Conservation (phyloP, 2,888 invertebrate genomes). For the Microctonus hyperodae region DNA sequence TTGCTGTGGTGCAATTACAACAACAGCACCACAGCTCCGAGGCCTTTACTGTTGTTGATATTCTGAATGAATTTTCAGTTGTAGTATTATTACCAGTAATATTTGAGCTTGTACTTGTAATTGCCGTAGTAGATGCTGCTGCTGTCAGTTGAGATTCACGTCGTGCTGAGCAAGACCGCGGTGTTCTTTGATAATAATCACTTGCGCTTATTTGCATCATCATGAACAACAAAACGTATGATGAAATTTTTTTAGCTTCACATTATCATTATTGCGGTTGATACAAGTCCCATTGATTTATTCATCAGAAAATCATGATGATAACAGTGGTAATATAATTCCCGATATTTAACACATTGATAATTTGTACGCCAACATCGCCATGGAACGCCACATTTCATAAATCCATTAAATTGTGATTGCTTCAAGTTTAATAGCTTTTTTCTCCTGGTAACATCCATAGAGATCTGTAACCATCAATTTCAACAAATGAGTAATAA, state of each 20-base stretch:
- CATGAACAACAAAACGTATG: neutral
- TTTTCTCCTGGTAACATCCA: neutral
- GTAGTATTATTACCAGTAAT: slow-evolving; percentile 30
- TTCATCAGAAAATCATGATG: neutral
- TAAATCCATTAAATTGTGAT: neutral
- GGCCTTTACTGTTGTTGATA: slow-evolving; percentile 46
- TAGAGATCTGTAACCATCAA: neutral
- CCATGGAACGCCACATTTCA: neutral
- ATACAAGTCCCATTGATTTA: neutral
- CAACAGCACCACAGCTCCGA: slow-evolving; percentile 67
- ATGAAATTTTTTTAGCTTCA: neutral
- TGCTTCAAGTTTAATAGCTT: neutral
- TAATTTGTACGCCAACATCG: neutral
- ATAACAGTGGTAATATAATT: neutral
- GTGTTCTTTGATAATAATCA: slow-evolving; percentile 56
- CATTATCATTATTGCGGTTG: neutral
- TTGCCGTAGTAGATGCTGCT: slow-evolving; percentile 35
- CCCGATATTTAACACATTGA: neutral
- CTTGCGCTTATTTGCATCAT: slow-evolving; percentile 53
- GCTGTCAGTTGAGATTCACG: slow-evolving; percentile 38
- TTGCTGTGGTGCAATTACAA: slow-evolving; percentile 66
- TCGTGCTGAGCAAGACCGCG: slow-evolving; percentile 55
- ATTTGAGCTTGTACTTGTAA: slow-evolving; percentile 40
- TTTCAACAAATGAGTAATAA: neutral
- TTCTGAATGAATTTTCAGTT: slow-evolving; percentile 37